Evolutionary conservation across 2,888 invertebrate genomes (phyloP).

Genomic region (Strigamia crassipes): DNA sequence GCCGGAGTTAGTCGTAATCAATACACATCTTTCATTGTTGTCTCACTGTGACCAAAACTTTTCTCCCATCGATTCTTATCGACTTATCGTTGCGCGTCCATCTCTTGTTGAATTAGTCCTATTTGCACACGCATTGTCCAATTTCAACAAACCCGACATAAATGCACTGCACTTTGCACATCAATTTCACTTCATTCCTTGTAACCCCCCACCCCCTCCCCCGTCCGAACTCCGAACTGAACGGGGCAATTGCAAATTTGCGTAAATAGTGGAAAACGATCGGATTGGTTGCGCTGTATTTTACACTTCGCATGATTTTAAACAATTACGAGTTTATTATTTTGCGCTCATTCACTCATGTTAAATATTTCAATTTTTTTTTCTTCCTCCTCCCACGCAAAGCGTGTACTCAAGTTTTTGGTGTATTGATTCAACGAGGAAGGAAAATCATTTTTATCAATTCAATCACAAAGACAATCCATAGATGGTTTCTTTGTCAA

Average conservation of each 20-base stretch:
- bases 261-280: no score
- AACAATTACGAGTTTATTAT: no score
- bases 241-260: no score
- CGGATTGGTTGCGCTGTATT: no score
- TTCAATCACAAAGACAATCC: constrained; percentile 22
- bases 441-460: constrained; percentile 8
- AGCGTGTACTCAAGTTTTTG: neutral
- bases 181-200: no score
- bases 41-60: neutral
- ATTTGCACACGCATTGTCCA: neutral
- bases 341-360: neutral
- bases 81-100: neutral
- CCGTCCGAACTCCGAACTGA: no score
- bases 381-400: no score
- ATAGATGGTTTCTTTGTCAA: constrained; percentile 30
- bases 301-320: no score
- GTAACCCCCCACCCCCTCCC: no score
- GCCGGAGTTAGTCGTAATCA: neutral
- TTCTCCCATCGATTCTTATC: neutral
- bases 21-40: neutral
- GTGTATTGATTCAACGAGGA: neutral
- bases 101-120: neutral
- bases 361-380: neutral
- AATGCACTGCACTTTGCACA: no score
- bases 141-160: no score